These are phyloP conservation scores for Pipistrellus kuhlii DNA, from an alignment of 2,797 vertebrate species.

Conservation along the genomic window DNA sequence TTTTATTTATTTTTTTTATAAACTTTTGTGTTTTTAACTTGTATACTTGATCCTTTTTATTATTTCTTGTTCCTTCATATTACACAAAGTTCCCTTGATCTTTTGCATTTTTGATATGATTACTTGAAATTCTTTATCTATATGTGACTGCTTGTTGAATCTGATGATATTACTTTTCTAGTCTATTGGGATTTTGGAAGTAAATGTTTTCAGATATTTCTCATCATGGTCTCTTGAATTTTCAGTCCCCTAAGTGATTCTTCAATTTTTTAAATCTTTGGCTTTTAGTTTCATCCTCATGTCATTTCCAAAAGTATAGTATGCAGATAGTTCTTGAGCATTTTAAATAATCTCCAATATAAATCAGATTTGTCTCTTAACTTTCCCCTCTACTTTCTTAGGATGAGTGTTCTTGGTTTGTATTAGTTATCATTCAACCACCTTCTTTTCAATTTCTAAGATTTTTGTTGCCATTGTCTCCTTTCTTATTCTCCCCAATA, in stretches of 20 bases:
- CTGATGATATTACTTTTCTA: background rate
- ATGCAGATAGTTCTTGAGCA: background rate
- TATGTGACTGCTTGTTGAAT: background rate
- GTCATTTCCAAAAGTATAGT: background rate
- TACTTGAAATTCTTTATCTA: background rate
- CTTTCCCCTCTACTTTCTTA: background rate
- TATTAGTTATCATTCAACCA: background rate
- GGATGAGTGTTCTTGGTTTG: background rate
- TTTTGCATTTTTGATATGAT: background rate
- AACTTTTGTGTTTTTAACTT: background rate
- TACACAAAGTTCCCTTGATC: background rate
- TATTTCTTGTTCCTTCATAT: background rate
- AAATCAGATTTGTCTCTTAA: background rate
- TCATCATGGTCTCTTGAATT: background rate
- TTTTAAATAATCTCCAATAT: background rate
- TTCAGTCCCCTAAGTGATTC: background rate
- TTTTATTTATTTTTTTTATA: background rate
- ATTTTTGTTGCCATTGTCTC: background rate
- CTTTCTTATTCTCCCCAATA: background rate
- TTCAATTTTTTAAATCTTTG: background rate
- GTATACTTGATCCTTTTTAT: background rate
- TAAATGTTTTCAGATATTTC: background rate
- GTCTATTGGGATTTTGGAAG: background rate
- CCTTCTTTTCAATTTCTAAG: background rate
- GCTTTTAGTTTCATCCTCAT: background rate